Evolutionary conservation across 2,797 vertebrate genomes (phyloP), one percentile per base, ranked within the genome.

Genomic region (Psittacula derbiana): DNA sequence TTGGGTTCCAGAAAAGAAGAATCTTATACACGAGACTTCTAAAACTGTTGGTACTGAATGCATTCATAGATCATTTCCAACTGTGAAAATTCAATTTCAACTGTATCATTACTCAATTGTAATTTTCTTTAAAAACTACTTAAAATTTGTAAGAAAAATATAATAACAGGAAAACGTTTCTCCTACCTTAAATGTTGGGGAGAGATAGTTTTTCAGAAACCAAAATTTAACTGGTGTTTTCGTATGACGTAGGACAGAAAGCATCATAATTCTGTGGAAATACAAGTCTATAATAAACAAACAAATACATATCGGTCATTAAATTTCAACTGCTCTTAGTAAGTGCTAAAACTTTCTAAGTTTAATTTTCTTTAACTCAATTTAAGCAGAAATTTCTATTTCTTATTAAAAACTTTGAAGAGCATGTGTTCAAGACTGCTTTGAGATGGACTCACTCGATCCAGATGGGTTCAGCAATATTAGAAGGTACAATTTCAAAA

Each of bases 131-230:
- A 53, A 73, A 55, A 64, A 14, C 1, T 3, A 33, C 5, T 85
- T 31, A 28, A 53, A 25, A 19, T 27, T 73, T 47, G 16, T 1
- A 66, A 73, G 18, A 53, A 31, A 88, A 14, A 79, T 72, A 13
- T 17, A 67, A 62, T 23, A 49, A 89, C 50, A 86, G 33, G 30
- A 76, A 52, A 33, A 64, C 0, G 11, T 27, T 67, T 44, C 33
- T 92, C 96, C 95, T 98, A 99, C 99, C 98, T 99, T 99, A 98
- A 99, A 99, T 71, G 98, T 99, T 21, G 99, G 99, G 4, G 99
- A 99, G 71, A 99, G 99, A 92, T 99, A 99, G 97, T 99, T 99
- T 98, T 99, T 99, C 96, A 99, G 98, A 97, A 99, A 99, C 99
- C 99, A 99, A 97, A 99, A 99, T 97, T 99, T 99, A 96, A 99